Conservation (phyloP, 1,140 invertebrate species). For the Drosophila novamexicana region DNA sequence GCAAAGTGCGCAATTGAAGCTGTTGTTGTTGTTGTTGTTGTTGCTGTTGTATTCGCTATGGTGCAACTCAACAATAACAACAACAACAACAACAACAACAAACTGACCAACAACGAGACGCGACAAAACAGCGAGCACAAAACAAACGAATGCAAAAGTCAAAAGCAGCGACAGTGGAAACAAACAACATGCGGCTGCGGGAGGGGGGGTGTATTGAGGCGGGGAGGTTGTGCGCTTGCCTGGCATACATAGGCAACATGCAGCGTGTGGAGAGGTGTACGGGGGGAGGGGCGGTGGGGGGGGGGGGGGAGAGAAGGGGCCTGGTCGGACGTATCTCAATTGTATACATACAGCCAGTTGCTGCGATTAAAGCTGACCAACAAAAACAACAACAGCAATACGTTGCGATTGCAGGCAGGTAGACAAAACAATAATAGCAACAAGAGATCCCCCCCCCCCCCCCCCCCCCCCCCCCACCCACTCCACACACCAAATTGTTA, state of each 20-base stretch:
- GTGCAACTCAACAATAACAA: conserved; percentile 37
- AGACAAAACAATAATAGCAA: neutral
- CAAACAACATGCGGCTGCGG: neutral
- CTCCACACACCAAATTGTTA: too few relatives aligned
- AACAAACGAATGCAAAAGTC: conserved; percentile 52
- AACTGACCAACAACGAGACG: conserved; percentile 49
- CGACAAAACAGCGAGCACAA: conserved; percentile 45
- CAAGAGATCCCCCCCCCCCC: neutral
- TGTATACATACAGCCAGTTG: conserved; percentile 22
- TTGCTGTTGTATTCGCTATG: conserved; percentile 5
- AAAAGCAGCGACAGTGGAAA: conserved; percentile 18
- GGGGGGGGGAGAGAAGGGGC: neutral
- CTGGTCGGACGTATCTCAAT: conserved; percentile 18
- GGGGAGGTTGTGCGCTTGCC: neutral
- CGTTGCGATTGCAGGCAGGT: conserved; percentile 5
- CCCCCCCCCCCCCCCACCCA: too few relatives aligned
- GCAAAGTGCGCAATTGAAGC: conserved; percentile 75
- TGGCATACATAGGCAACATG: too few relatives aligned
- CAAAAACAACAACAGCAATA: conserved; percentile 13
- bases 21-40: conserved; percentile 32
- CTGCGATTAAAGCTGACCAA: conserved; percentile 19
- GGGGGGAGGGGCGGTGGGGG: too few relatives aligned
- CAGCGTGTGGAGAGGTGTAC: too few relatives aligned
- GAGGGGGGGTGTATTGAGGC: neutral
- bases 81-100: conserved; percentile 25